Percentiles rank a stretch among this genome's conserved stretches.
Evolutionary conservation across 2,113 vertebrate genomes (phyloP).

Genomic region (Thalassarche chlororhynchos): DNA sequence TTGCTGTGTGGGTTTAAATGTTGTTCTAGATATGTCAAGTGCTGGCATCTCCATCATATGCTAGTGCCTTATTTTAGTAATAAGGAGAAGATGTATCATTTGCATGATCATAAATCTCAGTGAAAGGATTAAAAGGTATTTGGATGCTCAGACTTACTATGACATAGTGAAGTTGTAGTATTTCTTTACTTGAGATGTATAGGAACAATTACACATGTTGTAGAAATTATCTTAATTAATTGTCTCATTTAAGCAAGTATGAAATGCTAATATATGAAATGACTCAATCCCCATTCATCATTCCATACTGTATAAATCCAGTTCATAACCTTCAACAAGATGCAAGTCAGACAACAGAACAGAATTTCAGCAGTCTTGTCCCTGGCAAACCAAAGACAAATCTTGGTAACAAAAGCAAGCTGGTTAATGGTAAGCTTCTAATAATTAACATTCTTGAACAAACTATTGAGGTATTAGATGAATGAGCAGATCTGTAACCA

Average conservation of each 20-base stretch:
- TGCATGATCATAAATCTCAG: neutral
- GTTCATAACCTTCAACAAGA: neutral
- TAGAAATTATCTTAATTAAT: neutral
- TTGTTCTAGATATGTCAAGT: neutral
- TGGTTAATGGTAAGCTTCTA: neutral
- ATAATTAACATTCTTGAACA: conserved; percentile 15
- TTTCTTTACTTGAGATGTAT: neutral
- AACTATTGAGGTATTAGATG: neutral
- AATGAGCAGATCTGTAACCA: neutral
- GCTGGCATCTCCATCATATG: neutral
- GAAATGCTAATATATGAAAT: neutral
- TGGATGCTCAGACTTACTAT: neutral
- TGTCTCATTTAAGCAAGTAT: neutral
- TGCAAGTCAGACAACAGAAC: neutral
- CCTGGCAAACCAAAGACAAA: neutral
- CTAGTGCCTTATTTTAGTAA: neutral
- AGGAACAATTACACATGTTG: neutral
- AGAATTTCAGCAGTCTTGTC: neutral
- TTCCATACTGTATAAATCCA: neutral
- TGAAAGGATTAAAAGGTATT: neutral
- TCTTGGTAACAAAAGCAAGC: neutral
- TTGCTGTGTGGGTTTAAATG: neutral
- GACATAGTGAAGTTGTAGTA: neutral
- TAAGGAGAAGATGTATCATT: neutral
- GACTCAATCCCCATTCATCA: neutral